These are phyloP conservation scores for Dromaius novaehollandiae DNA, from an alignment of 2,113 vertebrate species.

Conservation along the genomic window DNA sequence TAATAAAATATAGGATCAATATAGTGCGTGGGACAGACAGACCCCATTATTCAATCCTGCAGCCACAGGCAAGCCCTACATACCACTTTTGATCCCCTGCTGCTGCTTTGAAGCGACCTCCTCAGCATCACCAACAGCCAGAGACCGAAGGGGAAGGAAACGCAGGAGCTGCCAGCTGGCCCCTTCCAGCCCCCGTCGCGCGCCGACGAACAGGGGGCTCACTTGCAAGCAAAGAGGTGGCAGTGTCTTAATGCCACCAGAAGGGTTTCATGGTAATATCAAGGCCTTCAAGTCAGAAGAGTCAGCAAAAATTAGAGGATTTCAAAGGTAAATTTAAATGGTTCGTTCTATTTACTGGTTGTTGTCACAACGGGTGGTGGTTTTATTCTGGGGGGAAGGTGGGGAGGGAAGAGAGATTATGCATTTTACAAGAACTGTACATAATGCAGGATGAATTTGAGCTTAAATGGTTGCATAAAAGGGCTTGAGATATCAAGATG, in stretches of 20 bases:
- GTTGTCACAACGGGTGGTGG: not conserved
- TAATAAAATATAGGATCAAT: not conserved
- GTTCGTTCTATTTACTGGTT: not conserved
- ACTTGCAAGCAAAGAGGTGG: not conserved
- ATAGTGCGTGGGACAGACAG: not conserved
- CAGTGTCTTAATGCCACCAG: not conserved
- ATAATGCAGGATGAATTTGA: not conserved
- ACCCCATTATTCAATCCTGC: not conserved
- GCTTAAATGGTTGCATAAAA: not conserved
- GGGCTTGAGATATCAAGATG: not conserved
- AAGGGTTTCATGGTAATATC: not conserved
- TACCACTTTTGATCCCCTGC: not conserved
- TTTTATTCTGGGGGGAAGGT: not conserved
- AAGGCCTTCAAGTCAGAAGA: not conserved
- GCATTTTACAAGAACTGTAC: not conserved
- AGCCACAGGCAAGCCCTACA: not conserved
- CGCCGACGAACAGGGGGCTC: not conserved
- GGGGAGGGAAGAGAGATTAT: not conserved
- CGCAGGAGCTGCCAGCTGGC: not conserved
- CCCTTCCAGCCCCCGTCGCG: not conserved
- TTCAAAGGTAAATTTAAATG: not conserved
- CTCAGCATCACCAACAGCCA: not conserved
- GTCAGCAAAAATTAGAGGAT: not conserved
- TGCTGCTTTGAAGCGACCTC: not conserved
- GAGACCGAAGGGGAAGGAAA: too few species aligned